A percentile compares a stretch with the other conserved stretches of the same genome.
Conservation (phyloP, 2,113 vertebrate genomes). For the Limanda limanda region DNA sequence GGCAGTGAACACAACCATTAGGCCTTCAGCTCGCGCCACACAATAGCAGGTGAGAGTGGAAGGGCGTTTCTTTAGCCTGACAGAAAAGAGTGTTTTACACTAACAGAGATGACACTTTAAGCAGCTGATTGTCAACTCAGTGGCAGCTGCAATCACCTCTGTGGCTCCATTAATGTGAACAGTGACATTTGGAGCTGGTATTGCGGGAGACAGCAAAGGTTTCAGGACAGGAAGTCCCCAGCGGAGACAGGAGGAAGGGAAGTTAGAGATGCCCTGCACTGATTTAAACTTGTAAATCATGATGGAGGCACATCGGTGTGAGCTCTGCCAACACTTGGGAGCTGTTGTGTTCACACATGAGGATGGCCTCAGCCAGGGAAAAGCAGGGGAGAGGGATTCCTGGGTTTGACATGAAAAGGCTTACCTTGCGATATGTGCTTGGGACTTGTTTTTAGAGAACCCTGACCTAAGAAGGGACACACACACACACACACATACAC, state of each 20-base stretch:
- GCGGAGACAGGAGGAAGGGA: constrained; percentile 20
- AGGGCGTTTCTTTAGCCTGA: constrained; percentile 56
- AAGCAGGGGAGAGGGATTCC: constrained; percentile 25
- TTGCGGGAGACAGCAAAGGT: constrained; percentile 35
- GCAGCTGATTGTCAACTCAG: constrained; percentile 40
- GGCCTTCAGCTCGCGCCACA: constrained; percentile 35
- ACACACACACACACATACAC: constrained; percentile 70
- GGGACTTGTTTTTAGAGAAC: constrained; percentile 78
- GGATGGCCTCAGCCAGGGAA: constrained; percentile 25
- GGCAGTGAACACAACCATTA: constrained; percentile 50
- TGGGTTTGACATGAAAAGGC: constrained; percentile 68
- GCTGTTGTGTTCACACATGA: constrained; percentile 24
- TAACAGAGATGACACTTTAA: constrained; percentile 49
- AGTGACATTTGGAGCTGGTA: constrained; percentile 43
- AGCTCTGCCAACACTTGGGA: constrained; percentile 24
- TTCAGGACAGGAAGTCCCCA: constrained; percentile 44
- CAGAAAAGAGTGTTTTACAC: constrained; percentile 48
- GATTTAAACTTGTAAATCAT: constrained; percentile 38
- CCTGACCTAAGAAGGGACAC: constrained; percentile 76
- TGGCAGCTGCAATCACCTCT: constrained; percentile 59
- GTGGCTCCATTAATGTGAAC: constrained; percentile 50
- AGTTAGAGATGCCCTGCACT: constrained; percentile 17
- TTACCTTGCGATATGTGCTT: constrained; percentile 79
- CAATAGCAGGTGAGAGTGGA: constrained; percentile 47
- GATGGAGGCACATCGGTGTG: constrained; percentile 26